Base-by-base conservation (phyloP, 2,797 vertebrate species). In the Melanotaenia boesemani region DNA sequence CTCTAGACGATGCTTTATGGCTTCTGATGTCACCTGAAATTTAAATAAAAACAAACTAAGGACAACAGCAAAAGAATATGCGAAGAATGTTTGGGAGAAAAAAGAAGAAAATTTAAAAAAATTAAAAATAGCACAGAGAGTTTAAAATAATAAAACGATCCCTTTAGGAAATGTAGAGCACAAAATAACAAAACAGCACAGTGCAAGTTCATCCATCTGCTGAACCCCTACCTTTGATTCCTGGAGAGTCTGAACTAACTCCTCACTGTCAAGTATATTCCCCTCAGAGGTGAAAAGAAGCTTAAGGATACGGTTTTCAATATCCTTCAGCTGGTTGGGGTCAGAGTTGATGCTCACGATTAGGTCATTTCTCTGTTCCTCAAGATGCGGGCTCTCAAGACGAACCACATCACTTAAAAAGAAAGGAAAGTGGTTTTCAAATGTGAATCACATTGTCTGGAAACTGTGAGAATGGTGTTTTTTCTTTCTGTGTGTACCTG, bases 211-310 rank as follows among this genome's bases (percentile, higher is more conserved):
- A n/a, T 62, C 32, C 7, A 11, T 0, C 8, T 62, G 22, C 7
- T 6, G 60, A 24, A 59, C 41, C 36, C 34, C 32, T 37, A 94
- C 95, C 93, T 96, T 97, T 79, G 94, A 96, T 67, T 96, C 93
- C 73, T 97, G 95, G 3, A 97, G 92, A 22, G 94, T 94, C 61
- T 93, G 91, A 72, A 95, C 94, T 8, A 96, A 92, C 83, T 96
- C 94, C 87, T 96, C 92, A 11, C 96, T 96, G 89, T 96, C 95
- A 18, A 97, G 88, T 67, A 95, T 94, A 76, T 96, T 97, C 64
- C 95, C 95, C 76, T 96, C 83, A 18, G 95, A 96, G 46, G 93
- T 86, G 78, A 96, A 97, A 55, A 97, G 94, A 71, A 96, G 89
- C 81, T 90, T 94, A 12, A 97, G 91, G 81, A 96, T 96, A 74